Evolutionary conservation across 2,797 vertebrate species (phyloP).

Genomic region (Huso huso): DNA sequence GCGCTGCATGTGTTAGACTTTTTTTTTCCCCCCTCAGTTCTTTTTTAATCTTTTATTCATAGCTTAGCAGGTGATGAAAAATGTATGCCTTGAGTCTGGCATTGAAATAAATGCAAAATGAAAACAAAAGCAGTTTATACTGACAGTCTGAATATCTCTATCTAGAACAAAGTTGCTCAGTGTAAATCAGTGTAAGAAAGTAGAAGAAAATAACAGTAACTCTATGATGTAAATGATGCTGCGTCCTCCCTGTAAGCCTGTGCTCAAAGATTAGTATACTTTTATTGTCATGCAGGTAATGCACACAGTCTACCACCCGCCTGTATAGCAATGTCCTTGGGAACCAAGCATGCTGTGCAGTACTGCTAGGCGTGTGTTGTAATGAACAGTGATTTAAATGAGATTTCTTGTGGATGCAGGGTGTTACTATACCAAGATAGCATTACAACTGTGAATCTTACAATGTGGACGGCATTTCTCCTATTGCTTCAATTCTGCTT

Average conservation of each 20-base stretch:
- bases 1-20: slow-evolving; percentile 82
- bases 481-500: not conserved
- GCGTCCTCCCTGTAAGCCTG: slow-evolving; percentile 48
- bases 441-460: not conserved
- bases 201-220: slow-evolving; percentile 37
- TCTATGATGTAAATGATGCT: slow-evolving; percentile 59
- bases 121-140: slow-evolving; percentile 99
- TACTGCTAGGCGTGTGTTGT: not conserved
- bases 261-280: slow-evolving; percentile 48
- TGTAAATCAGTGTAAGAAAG: slow-evolving; percentile 75
- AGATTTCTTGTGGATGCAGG: not conserved
- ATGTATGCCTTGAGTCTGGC: slow-evolving; percentile 99
- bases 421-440: too few relatives aligned
- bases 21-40: slow-evolving; percentile 75
- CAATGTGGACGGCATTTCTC: not conserved
- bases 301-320: not conserved
- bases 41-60: slow-evolving; percentile 99
- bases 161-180: slow-evolving; percentile 88
- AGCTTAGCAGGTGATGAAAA: slow-evolving; percentile 99
- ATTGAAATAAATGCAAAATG: slow-evolving; percentile 99
- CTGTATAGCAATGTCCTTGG: not conserved
- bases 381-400: slow-evolving; percentile 7
- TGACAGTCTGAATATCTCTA: slow-evolving; percentile 99
- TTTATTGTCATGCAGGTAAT: not conserved
- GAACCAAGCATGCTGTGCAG: slow-evolving; percentile 2